phyloP scores from a whole-genome alignment of 2,113 vertebrate genomes.

The Limanda limanda region DNA sequence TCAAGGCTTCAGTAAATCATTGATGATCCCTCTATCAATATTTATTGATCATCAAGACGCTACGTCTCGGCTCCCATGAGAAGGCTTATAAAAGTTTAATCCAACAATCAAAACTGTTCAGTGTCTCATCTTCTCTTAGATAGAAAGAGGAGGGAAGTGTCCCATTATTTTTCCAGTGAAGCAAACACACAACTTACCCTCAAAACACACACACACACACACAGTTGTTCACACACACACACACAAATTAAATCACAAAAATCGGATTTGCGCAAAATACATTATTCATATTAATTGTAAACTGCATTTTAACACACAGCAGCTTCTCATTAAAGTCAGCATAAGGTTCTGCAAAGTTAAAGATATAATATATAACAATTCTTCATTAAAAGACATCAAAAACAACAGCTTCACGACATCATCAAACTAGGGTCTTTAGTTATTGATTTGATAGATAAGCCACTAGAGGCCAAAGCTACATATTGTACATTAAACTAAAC shows the following conservation, averaged over 20 bases:
- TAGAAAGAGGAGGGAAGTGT: background rate
- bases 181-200: background rate
- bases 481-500: background rate
- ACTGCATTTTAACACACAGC: too few relatives aligned
- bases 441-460: background rate
- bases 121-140: slow-evolving; percentile 11
- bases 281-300: background rate
- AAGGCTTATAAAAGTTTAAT: slow-evolving; percentile 72
- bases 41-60: slow-evolving; percentile 75
- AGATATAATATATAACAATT: too few relatives aligned
- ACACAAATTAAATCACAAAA: background rate
- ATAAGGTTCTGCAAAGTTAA: too few relatives aligned
- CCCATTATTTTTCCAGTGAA: slow-evolving; percentile 19
- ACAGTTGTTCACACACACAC: background rate
- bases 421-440: background rate
- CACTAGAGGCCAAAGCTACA: too few relatives aligned
- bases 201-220: slow-evolving; percentile 4
- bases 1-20: slow-evolving; percentile 63
- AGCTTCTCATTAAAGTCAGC: too few relatives aligned
- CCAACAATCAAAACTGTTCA: slow-evolving; percentile 54
- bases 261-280: background rate
- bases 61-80: slow-evolving; percentile 21
- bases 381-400: too few relatives aligned
- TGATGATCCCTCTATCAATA: slow-evolving; percentile 71
- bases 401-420: too few relatives aligned